These are phyloP conservation scores for Syngnathus typhle DNA, from an alignment of 2,113 vertebrate genomes.

Conservation along the genomic window DNA sequence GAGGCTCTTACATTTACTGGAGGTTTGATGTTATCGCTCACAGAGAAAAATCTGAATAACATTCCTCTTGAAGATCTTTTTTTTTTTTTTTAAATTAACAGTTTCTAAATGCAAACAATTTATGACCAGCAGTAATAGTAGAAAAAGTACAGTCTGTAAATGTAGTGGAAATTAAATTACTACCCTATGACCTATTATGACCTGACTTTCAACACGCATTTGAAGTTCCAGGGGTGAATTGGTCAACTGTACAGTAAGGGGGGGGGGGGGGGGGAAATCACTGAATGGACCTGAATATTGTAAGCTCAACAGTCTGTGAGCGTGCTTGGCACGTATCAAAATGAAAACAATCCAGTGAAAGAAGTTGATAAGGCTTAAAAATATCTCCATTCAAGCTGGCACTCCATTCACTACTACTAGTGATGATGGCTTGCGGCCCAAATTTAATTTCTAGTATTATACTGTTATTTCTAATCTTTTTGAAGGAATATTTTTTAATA, in stretches of 20 bases:
- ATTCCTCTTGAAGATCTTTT: slow-evolving; percentile 12
- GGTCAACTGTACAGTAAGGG: slow-evolving; percentile 1
- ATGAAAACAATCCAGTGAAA: slow-evolving; percentile 61
- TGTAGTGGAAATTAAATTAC: background rate
- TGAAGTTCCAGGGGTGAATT: slow-evolving; percentile 11
- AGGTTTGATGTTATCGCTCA: slow-evolving; percentile 51
- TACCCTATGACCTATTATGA: slow-evolving; percentile 1
- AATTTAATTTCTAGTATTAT: background rate
- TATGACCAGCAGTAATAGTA: background rate
- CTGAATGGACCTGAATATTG: slow-evolving; percentile 40
- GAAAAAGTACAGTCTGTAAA: slow-evolving; percentile 5
- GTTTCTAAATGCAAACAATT: background rate
- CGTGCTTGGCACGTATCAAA: slow-evolving; percentile 51
- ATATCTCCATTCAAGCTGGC: slow-evolving; percentile 56
- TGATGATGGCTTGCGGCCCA: background rate
- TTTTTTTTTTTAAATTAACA: no score
- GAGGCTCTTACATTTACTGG: slow-evolving; percentile 44
- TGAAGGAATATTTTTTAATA: no score
- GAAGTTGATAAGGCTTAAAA: slow-evolving; percentile 40
- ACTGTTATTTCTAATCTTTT: no score
- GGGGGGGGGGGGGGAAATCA: slow-evolving; percentile 13
- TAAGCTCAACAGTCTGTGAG: slow-evolving; percentile 31
- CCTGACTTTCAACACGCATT: slow-evolving; percentile 26
- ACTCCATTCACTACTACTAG: slow-evolving; percentile 37
- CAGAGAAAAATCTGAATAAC: slow-evolving; percentile 23